Evolutionary conservation across 2,888 invertebrate genomes (phyloP), one percentile per base, ranked within the genome.

Genomic region (Lottia scabra): DNA sequence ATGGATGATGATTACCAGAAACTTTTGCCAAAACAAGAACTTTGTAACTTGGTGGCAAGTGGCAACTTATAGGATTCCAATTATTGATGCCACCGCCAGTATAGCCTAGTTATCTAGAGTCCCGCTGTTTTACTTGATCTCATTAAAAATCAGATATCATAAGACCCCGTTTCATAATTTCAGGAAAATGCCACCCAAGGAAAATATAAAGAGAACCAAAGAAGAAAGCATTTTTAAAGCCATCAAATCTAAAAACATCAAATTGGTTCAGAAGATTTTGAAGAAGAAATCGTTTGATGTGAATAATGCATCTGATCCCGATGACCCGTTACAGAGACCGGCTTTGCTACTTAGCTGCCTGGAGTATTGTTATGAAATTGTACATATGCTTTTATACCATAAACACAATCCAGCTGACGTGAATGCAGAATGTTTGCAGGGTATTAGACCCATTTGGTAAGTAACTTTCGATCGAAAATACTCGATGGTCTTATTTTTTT

Each of bases 391-490:
- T 43, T 73, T 87, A 45, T 83, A 84, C 67, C 81, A 83, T 16
- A 75, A 79, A 48, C 76, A 78, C 15, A 75, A 78, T 43, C 75
- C 76, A 19, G 78, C 83, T 27, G 83, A 85, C 66, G 81, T 86
- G 2, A 86, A 87, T 72, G 79, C 81, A 65, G 85, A 82, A 69
- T 80, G 84, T 27, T 76, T 77, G 26, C 67, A 67, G 38, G 84
- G 85, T 2, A 77, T 79, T 63, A 74, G 84, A 70, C 83, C 87
- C n/a, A 82, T 86, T 45, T 85, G 85, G 87, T 87, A 75, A 73
- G 78, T 76, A 19, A 2, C 30, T 30, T 4, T 30, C 2, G 30
- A 30, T 30, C n/a, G 48, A 27, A 12, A 23, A 15, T 69, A 44
- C 16, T 15, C 16, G 23, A 1, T 26, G 19, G 45, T 67, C 23